Percentiles rank a stretch among this genome's conserved stretches.
phyloP scores from a whole-genome alignment of 2,797 vertebrate genomes.

The Decapterus maruadsi region DNA sequence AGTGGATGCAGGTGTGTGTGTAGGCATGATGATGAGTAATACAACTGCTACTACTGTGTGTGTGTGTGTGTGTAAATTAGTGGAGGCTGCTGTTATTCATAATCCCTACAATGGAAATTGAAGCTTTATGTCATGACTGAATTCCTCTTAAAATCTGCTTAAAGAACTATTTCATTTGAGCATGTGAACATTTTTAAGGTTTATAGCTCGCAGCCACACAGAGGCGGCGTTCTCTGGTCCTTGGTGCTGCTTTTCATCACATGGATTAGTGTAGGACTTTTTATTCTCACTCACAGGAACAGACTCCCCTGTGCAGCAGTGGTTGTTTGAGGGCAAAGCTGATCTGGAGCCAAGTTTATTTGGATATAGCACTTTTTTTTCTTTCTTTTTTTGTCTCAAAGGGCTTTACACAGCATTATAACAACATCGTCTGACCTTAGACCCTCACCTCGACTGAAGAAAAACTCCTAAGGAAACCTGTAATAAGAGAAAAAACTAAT shows the following conservation, averaged over 20 bases:
- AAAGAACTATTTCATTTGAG: conserved; percentile 11
- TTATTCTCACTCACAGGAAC: background rate
- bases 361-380: no score
- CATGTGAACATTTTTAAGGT: conserved; percentile 40
- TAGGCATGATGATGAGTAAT: conserved; percentile 51
- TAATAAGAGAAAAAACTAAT: no score
- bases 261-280: conserved; percentile 8
- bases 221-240: background rate
- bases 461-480: no score
- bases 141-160: conserved; percentile 49
- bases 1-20: background rate
- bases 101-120: background rate
- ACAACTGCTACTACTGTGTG: conserved; percentile 13
- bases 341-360: no score
- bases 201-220: conserved; percentile 20
- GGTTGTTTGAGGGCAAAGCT: background rate
- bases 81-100: conserved; percentile 32
- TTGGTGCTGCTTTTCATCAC: conserved; percentile 22
- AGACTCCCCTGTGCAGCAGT: background rate
- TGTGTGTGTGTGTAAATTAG: conserved; percentile 32
- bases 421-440: no score
- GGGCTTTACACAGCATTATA: no score
- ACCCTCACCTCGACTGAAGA: no score
- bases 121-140: conserved; percentile 21
- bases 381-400: background rate